phyloP scores from a whole-genome alignment of 2,888 invertebrate species.

The Odontomyia ornata region DNA sequence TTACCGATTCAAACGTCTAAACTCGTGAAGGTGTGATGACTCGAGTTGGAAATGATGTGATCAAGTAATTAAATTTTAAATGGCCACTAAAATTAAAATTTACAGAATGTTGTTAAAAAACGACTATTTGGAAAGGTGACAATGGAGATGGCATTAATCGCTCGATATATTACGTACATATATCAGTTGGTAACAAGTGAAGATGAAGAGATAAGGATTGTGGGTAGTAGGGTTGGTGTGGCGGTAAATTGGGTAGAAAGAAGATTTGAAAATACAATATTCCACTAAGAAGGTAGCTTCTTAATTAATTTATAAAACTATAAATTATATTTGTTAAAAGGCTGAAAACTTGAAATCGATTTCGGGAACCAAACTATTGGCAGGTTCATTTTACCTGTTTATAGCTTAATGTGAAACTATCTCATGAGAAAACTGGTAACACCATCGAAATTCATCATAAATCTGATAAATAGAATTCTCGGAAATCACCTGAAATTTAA shows the following conservation, averaged over 20 bases:
- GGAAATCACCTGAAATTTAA: conserved; percentile 32
- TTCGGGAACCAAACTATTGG: no score
- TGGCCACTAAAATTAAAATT: conserved; percentile 21
- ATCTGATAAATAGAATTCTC: conserved; percentile 11
- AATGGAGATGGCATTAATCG: conserved; percentile 16
- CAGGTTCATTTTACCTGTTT: no score
- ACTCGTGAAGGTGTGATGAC: conserved; percentile 18
- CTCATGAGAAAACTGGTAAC: no score
- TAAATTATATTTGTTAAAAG: no score
- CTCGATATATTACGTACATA: neutral
- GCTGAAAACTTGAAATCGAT: no score
- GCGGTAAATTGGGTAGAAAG: no score
- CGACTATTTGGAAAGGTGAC: neutral
- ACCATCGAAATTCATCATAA: neutral
- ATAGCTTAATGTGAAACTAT: no score
- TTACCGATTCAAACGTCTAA: conserved; percentile 9
- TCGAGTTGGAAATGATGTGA: conserved; percentile 20
- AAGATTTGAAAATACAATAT: no score
- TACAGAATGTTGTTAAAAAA: conserved; percentile 23
- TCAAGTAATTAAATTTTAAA: conserved; percentile 31
- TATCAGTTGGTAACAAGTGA: conserved; percentile 20
- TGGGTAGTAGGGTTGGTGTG: neutral
- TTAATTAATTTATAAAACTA: no score
- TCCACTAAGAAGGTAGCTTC: no score
- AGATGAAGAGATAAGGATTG: neutral